Evolutionary conservation across 2,113 vertebrate species (phyloP).

Genomic region (Nyctereutes procyonoides): DNA sequence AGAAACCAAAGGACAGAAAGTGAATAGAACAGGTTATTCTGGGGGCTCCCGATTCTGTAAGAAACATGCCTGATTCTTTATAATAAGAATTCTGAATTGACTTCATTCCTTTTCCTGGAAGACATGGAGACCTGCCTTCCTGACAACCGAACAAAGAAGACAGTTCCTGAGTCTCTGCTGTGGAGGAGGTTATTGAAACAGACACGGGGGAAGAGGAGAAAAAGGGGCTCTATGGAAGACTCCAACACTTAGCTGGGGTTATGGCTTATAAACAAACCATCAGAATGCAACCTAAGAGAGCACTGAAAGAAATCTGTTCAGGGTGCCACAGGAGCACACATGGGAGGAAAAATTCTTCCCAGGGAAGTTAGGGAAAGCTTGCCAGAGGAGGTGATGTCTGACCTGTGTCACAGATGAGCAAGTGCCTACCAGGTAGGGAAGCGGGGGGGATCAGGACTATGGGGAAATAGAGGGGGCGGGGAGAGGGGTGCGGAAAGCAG

Average conservation of each 20-base stretch:
- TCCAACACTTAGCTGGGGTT: background rate
- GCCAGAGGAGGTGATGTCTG: background rate
- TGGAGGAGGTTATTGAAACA: background rate
- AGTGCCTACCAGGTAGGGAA: background rate
- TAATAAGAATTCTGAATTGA: background rate
- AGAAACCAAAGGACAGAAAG: background rate
- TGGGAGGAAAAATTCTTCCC: background rate
- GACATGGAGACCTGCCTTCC: background rate
- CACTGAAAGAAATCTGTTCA: background rate
- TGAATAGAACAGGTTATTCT: background rate
- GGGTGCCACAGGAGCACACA: background rate
- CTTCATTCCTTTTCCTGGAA: background rate
- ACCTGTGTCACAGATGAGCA: background rate
- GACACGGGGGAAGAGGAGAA: background rate
- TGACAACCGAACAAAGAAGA: slow-evolving; percentile 7
- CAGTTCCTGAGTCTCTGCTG: background rate
- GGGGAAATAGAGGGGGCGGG: background rate
- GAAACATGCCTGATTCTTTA: background rate
- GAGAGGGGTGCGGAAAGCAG: no score
- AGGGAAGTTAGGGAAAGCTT: background rate
- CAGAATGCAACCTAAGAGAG: background rate
- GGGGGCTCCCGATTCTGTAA: background rate
- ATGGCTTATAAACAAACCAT: background rate
- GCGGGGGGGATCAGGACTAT: background rate
- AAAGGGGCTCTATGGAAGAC: background rate